These are phyloP conservation scores for Stichopus horrens DNA, from an alignment of 53 echinoderm and acorn worm species.

Conservation along the genomic window DNA sequence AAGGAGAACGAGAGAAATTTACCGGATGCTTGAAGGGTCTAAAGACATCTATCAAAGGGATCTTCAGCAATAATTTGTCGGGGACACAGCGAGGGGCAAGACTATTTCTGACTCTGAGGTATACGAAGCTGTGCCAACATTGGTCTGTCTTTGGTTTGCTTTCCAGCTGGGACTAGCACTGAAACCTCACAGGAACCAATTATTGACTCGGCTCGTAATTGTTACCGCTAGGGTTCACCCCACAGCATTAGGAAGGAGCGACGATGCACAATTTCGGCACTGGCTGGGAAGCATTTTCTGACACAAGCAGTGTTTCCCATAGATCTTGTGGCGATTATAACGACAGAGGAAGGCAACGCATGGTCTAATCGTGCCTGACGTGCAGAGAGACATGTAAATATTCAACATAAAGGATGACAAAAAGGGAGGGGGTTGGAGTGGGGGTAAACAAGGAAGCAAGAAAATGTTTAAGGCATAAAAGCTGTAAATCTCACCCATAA, in stretches of 20 bases:
- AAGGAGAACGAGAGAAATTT: neutral
- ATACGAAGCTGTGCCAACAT: conserved; percentile 2
- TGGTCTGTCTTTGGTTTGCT: conserved; percentile 5
- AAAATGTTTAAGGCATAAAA: neutral
- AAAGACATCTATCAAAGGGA: neutral
- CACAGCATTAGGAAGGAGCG: neutral
- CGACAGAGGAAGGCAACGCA: neutral
- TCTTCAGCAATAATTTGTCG: conserved; percentile 25
- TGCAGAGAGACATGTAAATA: neutral
- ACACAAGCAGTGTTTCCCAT: neutral
- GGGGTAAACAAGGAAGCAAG: no score
- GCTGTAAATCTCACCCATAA: conserved; percentile 22
- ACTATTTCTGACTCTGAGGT: conserved; percentile 8
- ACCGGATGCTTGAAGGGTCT: neutral
- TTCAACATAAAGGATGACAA: neutral
- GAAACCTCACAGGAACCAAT: conserved; percentile 37
- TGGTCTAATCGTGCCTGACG: neutral
- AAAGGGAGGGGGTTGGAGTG: no score
- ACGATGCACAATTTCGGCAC: neutral
- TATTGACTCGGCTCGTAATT: conserved; percentile 20
- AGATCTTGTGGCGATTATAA: neutral
- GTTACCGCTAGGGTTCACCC: conserved; percentile 35
- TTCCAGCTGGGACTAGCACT: conserved; percentile 28
- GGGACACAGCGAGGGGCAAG: conserved; percentile 12
- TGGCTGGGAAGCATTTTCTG: neutral